Percentiles rank a stretch among this genome's conserved stretches.
These are phyloP conservation scores for Caenorhabditis sulstoni DNA, from an alignment of 2,888 invertebrate species.

Conservation along the genomic window DNA sequence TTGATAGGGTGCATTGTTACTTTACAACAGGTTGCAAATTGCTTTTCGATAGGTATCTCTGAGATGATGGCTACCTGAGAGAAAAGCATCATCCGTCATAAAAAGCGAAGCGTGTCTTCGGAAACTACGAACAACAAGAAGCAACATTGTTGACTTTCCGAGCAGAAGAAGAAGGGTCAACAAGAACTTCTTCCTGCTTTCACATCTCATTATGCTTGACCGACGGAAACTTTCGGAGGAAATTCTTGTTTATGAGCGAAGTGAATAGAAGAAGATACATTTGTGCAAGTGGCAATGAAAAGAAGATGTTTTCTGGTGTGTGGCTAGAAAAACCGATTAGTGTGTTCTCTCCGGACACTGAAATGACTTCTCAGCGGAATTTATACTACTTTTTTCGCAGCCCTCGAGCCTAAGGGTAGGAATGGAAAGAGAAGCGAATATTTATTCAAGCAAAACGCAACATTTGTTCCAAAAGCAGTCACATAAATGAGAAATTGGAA, in stretches of 20 bases:
- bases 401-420: conserved; percentile 9
- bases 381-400: conserved; percentile 40
- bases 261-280: conserved; percentile 11
- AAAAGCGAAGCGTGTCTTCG: conserved; percentile 16
- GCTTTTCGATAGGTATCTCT: conserved; percentile 32
- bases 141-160: conserved; percentile 23
- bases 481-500: conserved; percentile 14
- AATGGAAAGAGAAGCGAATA: conserved; percentile 18
- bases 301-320: conserved; percentile 19
- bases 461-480: conserved; percentile 7
- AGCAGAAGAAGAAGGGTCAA: conserved; percentile 26
- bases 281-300: conserved; percentile 12
- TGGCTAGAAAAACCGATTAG: conserved; percentile 40
- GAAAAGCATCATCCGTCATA: conserved; percentile 11
- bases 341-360: conserved; percentile 44
- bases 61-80: conserved; percentile 15
- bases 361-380: conserved; percentile 33
- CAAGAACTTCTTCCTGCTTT: conserved; percentile 4
- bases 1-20: conserved; percentile 15
- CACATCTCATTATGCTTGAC: conserved; percentile 32
- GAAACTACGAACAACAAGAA: conserved; percentile 12
- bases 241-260: conserved; percentile 45
- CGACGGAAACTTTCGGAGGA: conserved; percentile 12
- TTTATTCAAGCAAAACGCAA: conserved; percentile 51
- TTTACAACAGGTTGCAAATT: conserved; percentile 48